Percentiles rank a stretch among this genome's conserved stretches.
Conservation (phyloP, 2,113 vertebrate species). For the Otolemur garnettii region DNA sequence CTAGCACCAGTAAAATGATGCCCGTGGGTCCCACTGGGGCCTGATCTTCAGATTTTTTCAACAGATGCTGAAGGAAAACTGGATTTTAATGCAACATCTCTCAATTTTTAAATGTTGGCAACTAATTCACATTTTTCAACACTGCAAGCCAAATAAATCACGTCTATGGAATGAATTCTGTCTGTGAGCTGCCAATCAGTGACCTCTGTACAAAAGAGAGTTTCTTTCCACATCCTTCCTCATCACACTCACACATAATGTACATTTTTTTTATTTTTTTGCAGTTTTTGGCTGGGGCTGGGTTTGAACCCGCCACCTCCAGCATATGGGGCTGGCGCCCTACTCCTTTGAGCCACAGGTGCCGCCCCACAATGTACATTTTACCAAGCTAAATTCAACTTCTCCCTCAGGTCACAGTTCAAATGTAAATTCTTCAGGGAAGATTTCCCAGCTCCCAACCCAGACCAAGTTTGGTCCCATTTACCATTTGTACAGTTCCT, state of each 20-base stretch:
- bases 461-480: background rate
- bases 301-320: no score
- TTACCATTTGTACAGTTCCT: slow-evolving; percentile 28
- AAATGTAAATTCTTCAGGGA: slow-evolving; percentile 60
- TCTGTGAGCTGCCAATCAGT: background rate
- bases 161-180: slow-evolving; percentile 1
- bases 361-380: background rate
- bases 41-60: background rate
- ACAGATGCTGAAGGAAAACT: background rate
- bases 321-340: no score
- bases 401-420: slow-evolving; percentile 59
- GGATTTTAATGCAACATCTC: background rate
- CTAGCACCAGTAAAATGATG: background rate
- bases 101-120: slow-evolving; percentile 38
- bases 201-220: slow-evolving; percentile 58
- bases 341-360: no score
- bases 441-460: background rate
- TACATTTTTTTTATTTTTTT: no score
- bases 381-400: slow-evolving; percentile 8
- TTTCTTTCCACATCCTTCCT: slow-evolving; percentile 41
- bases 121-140: slow-evolving; percentile 55
- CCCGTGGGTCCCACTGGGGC: background rate
- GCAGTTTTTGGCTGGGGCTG: no score
- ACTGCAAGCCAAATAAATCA: slow-evolving; percentile 50
- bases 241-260: background rate